Evolutionary conservation across 2,888 invertebrate genomes (phyloP).

Genomic region (Phengaris alcon): DNA sequence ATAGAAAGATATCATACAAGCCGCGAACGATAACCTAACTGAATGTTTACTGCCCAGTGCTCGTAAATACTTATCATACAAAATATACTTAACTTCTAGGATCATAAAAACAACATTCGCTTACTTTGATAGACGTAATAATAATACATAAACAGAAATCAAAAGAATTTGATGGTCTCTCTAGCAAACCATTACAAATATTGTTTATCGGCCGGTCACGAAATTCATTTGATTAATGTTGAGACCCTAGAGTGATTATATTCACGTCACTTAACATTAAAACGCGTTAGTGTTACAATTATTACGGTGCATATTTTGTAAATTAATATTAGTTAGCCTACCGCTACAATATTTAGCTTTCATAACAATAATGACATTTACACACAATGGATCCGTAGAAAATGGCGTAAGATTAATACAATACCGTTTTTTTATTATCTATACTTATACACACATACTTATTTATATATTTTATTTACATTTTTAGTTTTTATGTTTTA

Average conservation of each 20-base stretch:
- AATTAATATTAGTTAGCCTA: background rate
- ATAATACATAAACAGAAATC: background rate
- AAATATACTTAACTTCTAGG: background rate
- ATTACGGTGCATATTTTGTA: background rate
- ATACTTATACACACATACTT: too few species aligned
- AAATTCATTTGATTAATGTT: background rate
- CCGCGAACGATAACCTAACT: background rate
- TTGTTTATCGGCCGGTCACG: conserved; percentile 7
- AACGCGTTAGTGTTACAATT: background rate
- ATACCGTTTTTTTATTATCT: too few species aligned
- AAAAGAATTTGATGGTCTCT: background rate
- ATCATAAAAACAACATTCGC: background rate
- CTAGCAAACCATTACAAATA: background rate
- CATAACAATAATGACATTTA: background rate
- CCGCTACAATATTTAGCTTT: background rate
- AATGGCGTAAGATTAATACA: too few species aligned
- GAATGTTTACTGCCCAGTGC: background rate
- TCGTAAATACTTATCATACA: background rate
- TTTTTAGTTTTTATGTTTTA: too few species aligned
- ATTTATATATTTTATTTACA: too few species aligned
- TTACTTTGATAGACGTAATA: background rate
- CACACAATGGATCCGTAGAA: too few species aligned
- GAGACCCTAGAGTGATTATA: background rate
- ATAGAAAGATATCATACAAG: background rate
- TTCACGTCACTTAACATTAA: conserved; percentile 2